A percentile compares a stretch with the other conserved stretches of the same genome.
Conservation (phyloP, 35 echinoderm and acorn worm species). For the Hemicentrotus pulcherrimus region DNA sequence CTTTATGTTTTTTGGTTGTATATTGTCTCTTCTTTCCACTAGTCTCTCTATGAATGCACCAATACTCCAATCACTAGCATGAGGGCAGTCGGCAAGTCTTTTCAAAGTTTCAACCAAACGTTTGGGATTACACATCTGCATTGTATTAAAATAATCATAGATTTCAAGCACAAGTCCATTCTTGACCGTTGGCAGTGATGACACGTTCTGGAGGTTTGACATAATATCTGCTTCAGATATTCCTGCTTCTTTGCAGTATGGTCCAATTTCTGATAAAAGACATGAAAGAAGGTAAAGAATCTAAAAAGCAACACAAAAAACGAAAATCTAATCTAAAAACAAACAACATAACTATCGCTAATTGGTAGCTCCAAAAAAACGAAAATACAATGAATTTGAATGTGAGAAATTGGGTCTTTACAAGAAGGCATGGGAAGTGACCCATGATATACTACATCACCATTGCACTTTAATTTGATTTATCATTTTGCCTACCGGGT, state of each 20-base stretch:
- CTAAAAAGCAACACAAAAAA: too few relatives aligned
- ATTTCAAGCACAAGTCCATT: conserved; percentile 34
- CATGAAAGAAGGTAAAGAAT: not conserved
- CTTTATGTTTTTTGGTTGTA: not conserved
- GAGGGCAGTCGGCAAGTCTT: not conserved
- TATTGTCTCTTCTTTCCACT: not conserved
- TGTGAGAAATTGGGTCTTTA: too few relatives aligned
- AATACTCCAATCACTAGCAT: not conserved
- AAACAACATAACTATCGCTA: too few relatives aligned
- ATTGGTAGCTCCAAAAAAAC: too few relatives aligned
- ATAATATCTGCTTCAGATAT: not conserved
- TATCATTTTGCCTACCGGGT: too few relatives aligned
- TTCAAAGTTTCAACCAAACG: not conserved
- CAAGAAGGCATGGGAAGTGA: too few relatives aligned
- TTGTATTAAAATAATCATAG: not conserved
- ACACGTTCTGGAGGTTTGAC: not conserved
- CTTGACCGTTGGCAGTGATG: not conserved
- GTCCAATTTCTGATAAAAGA: not conserved
- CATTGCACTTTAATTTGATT: too few relatives aligned
- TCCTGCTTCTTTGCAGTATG: not conserved
- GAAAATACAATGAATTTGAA: too few relatives aligned
- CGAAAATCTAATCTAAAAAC: too few relatives aligned
- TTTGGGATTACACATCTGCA: not conserved
- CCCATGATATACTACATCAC: too few relatives aligned
- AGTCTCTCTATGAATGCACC: not conserved